Percentiles rank a stretch among this genome's conserved stretches.
Conservation (phyloP, 2,797 vertebrate genomes). For the Bradypodion pumilum region DNA sequence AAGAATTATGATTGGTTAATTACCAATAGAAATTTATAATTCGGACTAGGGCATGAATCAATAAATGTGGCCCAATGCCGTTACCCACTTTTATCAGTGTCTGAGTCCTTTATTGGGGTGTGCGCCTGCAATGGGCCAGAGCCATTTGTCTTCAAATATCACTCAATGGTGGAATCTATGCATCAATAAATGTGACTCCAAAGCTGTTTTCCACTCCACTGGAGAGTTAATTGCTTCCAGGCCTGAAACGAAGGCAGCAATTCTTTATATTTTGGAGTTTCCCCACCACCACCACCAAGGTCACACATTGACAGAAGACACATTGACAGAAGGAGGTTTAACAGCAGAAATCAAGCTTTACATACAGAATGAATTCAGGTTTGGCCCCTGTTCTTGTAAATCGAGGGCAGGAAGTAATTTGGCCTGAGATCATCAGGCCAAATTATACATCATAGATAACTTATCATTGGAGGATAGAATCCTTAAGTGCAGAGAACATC, state of each 20-base stretch:
- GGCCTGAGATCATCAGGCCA: too few relatives aligned
- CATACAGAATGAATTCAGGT: neutral
- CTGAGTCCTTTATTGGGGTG: too few relatives aligned
- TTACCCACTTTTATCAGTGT: too few relatives aligned
- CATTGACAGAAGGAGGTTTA: neutral
- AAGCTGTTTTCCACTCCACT: slow-evolving; percentile 75
- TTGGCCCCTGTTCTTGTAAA: neutral
- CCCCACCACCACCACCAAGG: slow-evolving; percentile 54
- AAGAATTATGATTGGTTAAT: too few relatives aligned
- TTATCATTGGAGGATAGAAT: too few relatives aligned
- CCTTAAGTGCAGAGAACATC: too few relatives aligned
- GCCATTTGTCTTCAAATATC: slow-evolving; percentile 81
- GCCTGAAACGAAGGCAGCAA: slow-evolving; percentile 67
- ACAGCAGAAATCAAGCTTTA: neutral
- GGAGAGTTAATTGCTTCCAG: slow-evolving; percentile 76
- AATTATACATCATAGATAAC: too few relatives aligned
- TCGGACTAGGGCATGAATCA: too few relatives aligned
- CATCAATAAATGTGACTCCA: slow-evolving; percentile 78
- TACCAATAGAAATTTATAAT: too few relatives aligned
- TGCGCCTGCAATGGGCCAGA: too few relatives aligned
- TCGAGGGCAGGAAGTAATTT: neutral
- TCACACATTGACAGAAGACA: slow-evolving; percentile 46
- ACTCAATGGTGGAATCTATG: slow-evolving; percentile 75
- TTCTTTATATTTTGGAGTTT: slow-evolving; percentile 64
- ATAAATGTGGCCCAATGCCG: too few relatives aligned